Percentiles rank a stretch among this genome's conserved stretches.
Conservation (phyloP, 1,140 invertebrate genomes). For the Heliconius himera region DNA sequence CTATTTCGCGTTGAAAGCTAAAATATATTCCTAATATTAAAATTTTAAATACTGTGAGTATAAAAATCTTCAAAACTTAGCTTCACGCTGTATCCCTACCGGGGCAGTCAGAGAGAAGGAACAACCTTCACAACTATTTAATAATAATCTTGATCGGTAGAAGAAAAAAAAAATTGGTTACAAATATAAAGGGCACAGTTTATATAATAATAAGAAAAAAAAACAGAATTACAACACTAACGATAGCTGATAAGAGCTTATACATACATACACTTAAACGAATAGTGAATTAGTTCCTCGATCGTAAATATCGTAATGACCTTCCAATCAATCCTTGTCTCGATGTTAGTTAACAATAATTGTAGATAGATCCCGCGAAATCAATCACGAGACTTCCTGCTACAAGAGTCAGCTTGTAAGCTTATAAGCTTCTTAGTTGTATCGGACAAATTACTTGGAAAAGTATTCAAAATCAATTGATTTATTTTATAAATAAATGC, state of each 20-base stretch:
- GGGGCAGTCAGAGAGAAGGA: too few species aligned
- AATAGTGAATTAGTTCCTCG: conserved; percentile 3
- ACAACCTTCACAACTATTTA: too few species aligned
- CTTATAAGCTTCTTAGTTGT: neutral
- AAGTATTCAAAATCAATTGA: too few species aligned
- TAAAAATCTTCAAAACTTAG: too few species aligned
- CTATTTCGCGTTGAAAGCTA: too few species aligned
- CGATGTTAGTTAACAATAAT: conserved; percentile 17
- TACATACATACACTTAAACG: neutral
- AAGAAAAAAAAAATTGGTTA: too few species aligned
- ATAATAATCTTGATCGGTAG: too few species aligned
- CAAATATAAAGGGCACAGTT: neutral
- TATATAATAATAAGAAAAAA: neutral
- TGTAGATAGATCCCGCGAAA: conserved; percentile 6
- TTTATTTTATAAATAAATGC: too few species aligned
- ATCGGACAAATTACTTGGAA: neutral
- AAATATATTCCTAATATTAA: too few species aligned
- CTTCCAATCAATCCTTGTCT: conserved; percentile 16
- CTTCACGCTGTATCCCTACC: too few species aligned
- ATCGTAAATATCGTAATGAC: conserved; percentile 17
- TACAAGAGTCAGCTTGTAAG: neutral
- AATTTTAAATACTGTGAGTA: too few species aligned
- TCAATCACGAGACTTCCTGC: conserved; percentile 5
- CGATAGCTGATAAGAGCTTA: neutral
- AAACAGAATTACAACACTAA: neutral